These are phyloP conservation scores for Brachyistius frenatus DNA, from an alignment of 2,113 vertebrate species.

Conservation along the genomic window DNA sequence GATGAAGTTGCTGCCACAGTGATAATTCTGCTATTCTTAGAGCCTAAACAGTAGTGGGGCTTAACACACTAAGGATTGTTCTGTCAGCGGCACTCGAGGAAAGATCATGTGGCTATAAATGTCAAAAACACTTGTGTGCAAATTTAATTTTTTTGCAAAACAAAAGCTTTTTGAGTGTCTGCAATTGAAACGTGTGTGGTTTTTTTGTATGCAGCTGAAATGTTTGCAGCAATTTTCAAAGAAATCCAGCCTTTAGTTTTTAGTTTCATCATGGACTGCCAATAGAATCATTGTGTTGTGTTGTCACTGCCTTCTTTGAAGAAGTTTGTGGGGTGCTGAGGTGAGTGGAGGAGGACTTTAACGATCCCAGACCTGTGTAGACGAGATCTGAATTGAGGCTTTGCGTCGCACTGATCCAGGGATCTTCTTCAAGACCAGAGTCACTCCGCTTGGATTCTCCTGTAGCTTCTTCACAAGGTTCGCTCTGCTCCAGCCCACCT, in stretches of 20 bases:
- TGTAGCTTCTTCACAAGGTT: slow-evolving; percentile 89
- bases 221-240: background rate
- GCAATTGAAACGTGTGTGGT: background rate
- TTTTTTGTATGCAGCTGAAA: no score
- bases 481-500: slow-evolving; percentile 93
- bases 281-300: no score
- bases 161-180: background rate
- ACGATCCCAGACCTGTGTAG: slow-evolving; percentile 52
- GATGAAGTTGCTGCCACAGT: background rate
- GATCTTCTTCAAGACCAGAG: slow-evolving; percentile 91
- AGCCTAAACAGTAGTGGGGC: background rate
- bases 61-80: background rate
- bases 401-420: slow-evolving; percentile 68
- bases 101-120: background rate
- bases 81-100: background rate
- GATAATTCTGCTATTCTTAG: background rate
- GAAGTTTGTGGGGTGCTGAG: background rate
- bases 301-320: background rate
- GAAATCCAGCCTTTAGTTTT: background rate
- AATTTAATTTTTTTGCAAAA: background rate
- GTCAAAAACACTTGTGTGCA: background rate
- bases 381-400: slow-evolving; percentile 9
- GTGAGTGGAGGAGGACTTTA: slow-evolving; percentile 7
- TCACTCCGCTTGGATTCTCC: slow-evolving; percentile 83
- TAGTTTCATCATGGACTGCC: no score